These are phyloP conservation scores for Bucco capensis DNA, from an alignment of 2,113 vertebrate species.

Conservation along the genomic window DNA sequence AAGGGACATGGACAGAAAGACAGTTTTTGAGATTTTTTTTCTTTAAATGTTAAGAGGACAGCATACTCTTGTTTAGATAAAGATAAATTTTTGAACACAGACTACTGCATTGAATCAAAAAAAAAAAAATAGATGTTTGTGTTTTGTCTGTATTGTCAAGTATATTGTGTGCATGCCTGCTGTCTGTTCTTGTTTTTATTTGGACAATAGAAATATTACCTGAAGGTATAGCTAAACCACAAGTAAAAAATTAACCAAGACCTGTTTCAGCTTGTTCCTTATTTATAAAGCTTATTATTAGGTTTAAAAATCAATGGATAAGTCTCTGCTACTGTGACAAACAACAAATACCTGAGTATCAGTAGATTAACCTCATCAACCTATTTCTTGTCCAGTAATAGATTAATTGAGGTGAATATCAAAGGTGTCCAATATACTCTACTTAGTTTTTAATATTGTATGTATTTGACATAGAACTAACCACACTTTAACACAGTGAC, in stretches of 20 bases:
- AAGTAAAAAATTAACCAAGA: background rate
- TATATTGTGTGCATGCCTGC: accelerated
- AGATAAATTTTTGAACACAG: background rate
- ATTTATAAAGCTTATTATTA: background rate
- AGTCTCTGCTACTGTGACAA: background rate
- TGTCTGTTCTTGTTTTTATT: background rate
- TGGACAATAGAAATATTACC: background rate
- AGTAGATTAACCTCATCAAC: background rate
- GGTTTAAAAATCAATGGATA: background rate
- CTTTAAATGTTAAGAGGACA: background rate
- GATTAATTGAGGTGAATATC: background rate
- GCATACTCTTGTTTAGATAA: background rate
- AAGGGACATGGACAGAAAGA: background rate
- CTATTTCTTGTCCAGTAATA: background rate
- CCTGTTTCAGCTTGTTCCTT: background rate
- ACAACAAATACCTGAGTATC: background rate
- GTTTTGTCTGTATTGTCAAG: background rate
- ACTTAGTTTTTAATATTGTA: background rate
- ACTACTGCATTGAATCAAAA: background rate
- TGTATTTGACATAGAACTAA: background rate
- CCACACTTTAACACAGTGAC: background rate
- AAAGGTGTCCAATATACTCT: background rate
- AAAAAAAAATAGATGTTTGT: too few species aligned
- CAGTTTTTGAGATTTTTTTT: background rate
- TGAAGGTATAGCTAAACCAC: background rate